phyloP scores from a whole-genome alignment of 1,140 invertebrate genomes.

The Calosoma granatense region DNA sequence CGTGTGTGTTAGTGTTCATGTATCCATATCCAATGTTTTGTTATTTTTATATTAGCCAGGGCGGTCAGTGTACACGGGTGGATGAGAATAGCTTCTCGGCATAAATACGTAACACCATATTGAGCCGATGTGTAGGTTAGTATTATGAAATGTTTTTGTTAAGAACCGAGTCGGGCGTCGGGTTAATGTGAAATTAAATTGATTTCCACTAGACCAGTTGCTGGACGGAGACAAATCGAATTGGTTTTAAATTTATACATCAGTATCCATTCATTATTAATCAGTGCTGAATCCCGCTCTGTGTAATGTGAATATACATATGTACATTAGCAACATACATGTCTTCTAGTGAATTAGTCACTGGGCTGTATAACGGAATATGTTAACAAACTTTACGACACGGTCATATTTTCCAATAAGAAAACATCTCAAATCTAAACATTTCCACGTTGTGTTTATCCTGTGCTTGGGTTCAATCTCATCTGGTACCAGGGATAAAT shows the following conservation, averaged over 20 bases:
- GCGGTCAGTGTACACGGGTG: too few species aligned
- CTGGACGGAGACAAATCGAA: background rate
- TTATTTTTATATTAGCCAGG: background rate
- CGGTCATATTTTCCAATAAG: background rate
- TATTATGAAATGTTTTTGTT: background rate
- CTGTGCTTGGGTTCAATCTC: too few species aligned
- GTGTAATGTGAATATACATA: background rate
- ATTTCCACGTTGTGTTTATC: background rate
- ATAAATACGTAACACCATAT: too few species aligned
- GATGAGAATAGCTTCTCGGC: too few species aligned
- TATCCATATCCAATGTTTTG: too few species aligned
- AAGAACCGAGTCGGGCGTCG: background rate
- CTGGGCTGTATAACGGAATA: background rate
- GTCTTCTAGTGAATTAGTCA: background rate
- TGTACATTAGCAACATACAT: too few species aligned
- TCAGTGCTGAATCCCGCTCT: background rate
- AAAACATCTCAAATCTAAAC: background rate
- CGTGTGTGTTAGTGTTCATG: too few species aligned
- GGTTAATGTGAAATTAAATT: background rate
- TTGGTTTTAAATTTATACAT: background rate
- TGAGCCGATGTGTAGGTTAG: background rate
- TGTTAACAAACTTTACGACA: background rate
- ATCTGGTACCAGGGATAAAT: too few species aligned
- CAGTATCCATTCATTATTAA: too few species aligned
- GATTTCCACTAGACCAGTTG: background rate